phyloP scores from a whole-genome alignment of 2,113 vertebrate genomes.

The Nesogale talazaci region DNA sequence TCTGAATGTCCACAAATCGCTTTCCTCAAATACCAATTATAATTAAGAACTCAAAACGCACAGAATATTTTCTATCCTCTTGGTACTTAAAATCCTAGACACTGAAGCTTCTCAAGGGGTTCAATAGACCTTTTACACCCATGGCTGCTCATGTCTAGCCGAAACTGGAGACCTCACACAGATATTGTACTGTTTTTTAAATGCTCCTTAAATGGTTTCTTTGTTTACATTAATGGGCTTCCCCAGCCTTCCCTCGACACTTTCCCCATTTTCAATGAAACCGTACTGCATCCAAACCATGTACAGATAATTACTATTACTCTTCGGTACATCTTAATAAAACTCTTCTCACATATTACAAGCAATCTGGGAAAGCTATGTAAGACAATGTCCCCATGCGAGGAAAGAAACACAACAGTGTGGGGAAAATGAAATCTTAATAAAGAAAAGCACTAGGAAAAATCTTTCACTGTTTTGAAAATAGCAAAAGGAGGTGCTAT shows the following conservation, averaged over 20 bases:
- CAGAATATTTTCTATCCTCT: background rate
- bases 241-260: background rate
- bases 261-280: background rate
- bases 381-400: background rate
- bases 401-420: background rate
- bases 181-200: background rate
- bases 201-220: background rate
- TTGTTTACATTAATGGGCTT: background rate
- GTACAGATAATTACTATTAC: background rate
- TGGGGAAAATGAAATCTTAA: constrained; percentile 66
- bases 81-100: constrained; percentile 13
- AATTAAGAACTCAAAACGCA: background rate
- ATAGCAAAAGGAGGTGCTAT: constrained; percentile 43
- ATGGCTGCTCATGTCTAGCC: background rate
- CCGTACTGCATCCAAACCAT: background rate
- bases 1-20: background rate
- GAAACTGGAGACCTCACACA: background rate
- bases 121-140: no score
- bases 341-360: constrained; percentile 46
- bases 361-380: constrained; percentile 7
- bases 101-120: background rate
- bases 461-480: constrained; percentile 69
- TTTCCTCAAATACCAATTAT: background rate
- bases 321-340: constrained; percentile 24
- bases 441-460: constrained; percentile 76